Conservation (phyloP, 2,888 invertebrate genomes). For the Schizotus pectinicornis region DNA sequence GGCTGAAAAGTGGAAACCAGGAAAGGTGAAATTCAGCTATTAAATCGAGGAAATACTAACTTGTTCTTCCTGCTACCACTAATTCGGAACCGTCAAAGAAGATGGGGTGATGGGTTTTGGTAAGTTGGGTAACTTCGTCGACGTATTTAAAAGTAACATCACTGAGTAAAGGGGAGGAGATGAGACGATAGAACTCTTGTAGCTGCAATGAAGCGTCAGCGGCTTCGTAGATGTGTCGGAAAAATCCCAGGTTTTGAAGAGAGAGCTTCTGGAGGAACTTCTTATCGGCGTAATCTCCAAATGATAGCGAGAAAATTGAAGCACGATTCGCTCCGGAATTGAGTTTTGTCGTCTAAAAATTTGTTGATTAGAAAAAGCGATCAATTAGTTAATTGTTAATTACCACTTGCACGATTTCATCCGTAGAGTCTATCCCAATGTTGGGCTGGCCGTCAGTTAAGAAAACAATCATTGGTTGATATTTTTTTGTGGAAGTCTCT, state of each 20-base stretch:
- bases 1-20: no score
- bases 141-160: conserved; percentile 67
- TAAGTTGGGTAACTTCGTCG: conserved; percentile 62
- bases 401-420: conserved; percentile 60
- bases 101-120: conserved; percentile 62
- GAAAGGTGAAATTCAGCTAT: no score
- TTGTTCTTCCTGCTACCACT: no score
- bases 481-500: conserved; percentile 34
- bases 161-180: conserved; percentile 69
- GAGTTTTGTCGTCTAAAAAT: background rate
- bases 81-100: conserved; percentile 65
- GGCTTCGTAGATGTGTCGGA: conserved; percentile 72
- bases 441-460: conserved; percentile 69
- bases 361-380: no score
- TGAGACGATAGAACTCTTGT: conserved; percentile 68
- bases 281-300: conserved; percentile 70
- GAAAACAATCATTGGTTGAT: conserved; percentile 68
- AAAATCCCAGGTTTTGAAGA: conserved; percentile 68
- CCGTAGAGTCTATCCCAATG: conserved; percentile 61
- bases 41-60: no score
- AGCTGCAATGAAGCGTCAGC: conserved; percentile 70
- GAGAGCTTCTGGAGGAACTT: conserved; percentile 68
- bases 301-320: conserved; percentile 69
- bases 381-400: no score
- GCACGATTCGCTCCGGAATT: conserved; percentile 54